These are phyloP conservation scores for Melospiza melodia DNA, from an alignment of 2,113 vertebrate species.

Conservation along the genomic window DNA sequence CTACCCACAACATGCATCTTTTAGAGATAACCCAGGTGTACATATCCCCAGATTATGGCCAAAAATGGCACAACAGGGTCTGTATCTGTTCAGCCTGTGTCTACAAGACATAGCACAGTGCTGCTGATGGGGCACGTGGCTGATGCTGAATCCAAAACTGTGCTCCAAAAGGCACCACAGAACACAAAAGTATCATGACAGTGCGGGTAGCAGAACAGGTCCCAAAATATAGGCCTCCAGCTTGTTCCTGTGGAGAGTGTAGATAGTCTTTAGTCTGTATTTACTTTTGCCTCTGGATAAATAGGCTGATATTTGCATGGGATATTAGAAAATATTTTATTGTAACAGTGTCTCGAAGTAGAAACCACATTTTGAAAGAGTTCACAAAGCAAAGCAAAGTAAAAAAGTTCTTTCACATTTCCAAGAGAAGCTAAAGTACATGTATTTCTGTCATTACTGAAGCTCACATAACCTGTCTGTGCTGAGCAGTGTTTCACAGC, in stretches of 20 bases:
- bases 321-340: conserved; percentile 66
- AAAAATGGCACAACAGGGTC: background rate
- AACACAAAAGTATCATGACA: background rate
- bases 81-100: background rate
- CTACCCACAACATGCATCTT: background rate
- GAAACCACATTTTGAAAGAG: conserved; percentile 32
- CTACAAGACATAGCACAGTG: background rate
- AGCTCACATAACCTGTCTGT: conserved; percentile 45
- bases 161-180: background rate
- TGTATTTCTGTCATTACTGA: conserved; percentile 57
- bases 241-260: background rate
- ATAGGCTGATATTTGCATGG: conserved; percentile 57
- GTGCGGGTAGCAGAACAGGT: background rate
- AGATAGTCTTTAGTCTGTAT: background rate
- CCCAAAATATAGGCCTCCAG: background rate
- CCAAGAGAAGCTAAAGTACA: conserved; percentile 41
- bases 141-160: background rate
- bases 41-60: background rate
- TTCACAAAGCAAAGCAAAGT: conserved; percentile 8
- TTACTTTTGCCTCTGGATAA: conserved; percentile 20
- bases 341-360: conserved; percentile 49
- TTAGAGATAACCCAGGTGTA: background rate
- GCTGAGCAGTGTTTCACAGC: background rate
- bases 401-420: conserved; percentile 16
- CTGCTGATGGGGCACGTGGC: background rate